Percentiles rank a stretch among this genome's conserved stretches.
Conservation (phyloP, 1,140 invertebrate genomes). For the Idris sp. region DNA sequence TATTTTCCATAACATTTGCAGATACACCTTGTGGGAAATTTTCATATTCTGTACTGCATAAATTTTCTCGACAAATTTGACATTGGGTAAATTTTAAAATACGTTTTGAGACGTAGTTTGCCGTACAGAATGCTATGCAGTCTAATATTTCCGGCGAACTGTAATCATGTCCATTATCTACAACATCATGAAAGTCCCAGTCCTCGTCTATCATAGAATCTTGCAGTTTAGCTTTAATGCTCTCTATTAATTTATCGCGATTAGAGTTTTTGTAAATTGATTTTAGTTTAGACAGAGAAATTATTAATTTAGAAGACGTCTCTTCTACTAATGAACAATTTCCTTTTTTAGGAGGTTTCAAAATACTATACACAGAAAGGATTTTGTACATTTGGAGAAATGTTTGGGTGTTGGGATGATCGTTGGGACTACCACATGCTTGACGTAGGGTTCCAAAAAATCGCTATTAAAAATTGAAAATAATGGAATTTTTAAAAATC, state of each 20-base stretch:
- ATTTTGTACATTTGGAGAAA: too few relatives aligned
- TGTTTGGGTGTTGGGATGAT: slow-evolving; percentile 13
- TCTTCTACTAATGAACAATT: slow-evolving; percentile 17
- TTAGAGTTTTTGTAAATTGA: too few relatives aligned
- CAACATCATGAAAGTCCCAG: slow-evolving; percentile 20
- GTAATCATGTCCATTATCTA: slow-evolving; percentile 24
- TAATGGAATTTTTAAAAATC: too few relatives aligned
- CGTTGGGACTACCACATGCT: slow-evolving; percentile 15
- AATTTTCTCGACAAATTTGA: too few relatives aligned
- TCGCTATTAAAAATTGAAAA: slow-evolving; percentile 13
- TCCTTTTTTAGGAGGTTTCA: slow-evolving; percentile 31
- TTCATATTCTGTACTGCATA: neutral
- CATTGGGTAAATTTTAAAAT: too few relatives aligned
- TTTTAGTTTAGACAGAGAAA: slow-evolving; percentile 3
- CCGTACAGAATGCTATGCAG: slow-evolving; percentile 22
- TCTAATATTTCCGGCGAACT: slow-evolving; percentile 6
- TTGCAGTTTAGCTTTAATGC: slow-evolving; percentile 4
- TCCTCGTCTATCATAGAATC: slow-evolving; percentile 6
- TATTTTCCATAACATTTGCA: too few relatives aligned
- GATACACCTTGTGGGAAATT: too few relatives aligned
- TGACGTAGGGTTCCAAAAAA: slow-evolving; percentile 40
- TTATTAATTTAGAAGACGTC: slow-evolving; percentile 1
- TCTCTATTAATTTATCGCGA: neutral
- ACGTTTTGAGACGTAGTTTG: slow-evolving; percentile 16
- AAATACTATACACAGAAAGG: too few relatives aligned